Conservation (phyloP, 2,888 invertebrate genomes). For the Drosophila mettleri region DNA sequence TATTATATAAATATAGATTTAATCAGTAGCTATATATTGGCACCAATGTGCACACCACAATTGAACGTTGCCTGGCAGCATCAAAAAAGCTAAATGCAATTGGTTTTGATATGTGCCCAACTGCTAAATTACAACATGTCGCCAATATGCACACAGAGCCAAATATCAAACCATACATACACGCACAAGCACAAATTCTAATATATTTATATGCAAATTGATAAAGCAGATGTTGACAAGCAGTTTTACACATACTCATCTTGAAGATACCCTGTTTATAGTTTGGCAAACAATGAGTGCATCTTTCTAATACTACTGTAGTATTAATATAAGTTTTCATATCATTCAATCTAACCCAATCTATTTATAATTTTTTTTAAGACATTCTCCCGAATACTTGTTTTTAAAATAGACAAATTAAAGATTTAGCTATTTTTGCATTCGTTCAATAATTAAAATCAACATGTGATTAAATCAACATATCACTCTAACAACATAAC, state of each 20-base stretch:
- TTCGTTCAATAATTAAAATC: too few species aligned
- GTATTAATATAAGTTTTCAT: too few species aligned
- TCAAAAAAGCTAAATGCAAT: slow-evolving; percentile 24
- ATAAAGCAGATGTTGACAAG: slow-evolving; percentile 26
- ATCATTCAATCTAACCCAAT: too few species aligned
- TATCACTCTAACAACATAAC: too few species aligned
- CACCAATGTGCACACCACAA: neutral
- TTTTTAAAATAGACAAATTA: too few species aligned
- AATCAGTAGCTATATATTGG: neutral
- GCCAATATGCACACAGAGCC: neutral
- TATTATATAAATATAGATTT: neutral
- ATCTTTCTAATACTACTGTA: too few species aligned
- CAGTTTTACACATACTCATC: neutral
- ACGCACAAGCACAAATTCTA: neutral
- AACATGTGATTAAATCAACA: too few species aligned
- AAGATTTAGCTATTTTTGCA: too few species aligned
- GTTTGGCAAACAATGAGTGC: too few species aligned
- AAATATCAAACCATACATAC: neutral
- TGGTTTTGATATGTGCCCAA: slow-evolving; percentile 9
- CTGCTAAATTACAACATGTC: slow-evolving; percentile 8
- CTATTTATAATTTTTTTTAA: too few species aligned
- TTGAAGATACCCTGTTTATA: neutral
- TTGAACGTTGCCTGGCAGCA: neutral
- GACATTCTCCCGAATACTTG: too few species aligned
- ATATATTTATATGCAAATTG: slow-evolving; percentile 49